A percentile compares a stretch with the other conserved stretches of the same genome.
Evolutionary conservation across 2,113 vertebrate genomes (phyloP).

Genomic region (Chinchilla lanigera): DNA sequence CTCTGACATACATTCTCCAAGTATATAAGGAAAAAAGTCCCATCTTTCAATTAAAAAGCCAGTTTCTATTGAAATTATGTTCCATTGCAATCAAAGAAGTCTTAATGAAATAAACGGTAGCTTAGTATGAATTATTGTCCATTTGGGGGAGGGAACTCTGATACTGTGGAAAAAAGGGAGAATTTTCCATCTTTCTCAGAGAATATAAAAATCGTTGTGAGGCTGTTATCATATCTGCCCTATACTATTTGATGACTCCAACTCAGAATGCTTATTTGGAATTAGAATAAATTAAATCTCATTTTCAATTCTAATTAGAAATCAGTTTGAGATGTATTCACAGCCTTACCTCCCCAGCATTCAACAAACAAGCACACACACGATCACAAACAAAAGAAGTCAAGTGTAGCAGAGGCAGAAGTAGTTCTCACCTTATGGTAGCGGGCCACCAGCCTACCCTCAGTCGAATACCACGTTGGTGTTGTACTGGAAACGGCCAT

Average conservation of each 20-base stretch:
- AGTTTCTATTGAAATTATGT: background rate
- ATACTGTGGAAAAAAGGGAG: background rate
- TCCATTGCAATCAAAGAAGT: background rate
- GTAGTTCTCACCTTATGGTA: slow-evolving; percentile 79
- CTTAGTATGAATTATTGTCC: background rate
- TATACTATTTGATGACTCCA: background rate
- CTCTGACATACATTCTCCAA: background rate
- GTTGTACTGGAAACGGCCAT: slow-evolving; percentile 79
- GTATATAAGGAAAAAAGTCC: background rate
- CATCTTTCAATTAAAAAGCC: background rate
- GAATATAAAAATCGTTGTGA: background rate
- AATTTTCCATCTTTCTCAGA: background rate
- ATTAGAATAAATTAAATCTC: background rate
- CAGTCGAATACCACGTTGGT: slow-evolving; percentile 79
- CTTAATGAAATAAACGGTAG: background rate
- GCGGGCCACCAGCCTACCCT: slow-evolving; percentile 78
- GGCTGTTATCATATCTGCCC: background rate
- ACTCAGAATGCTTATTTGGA: background rate
- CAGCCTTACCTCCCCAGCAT: background rate
- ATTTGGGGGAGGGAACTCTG: background rate
- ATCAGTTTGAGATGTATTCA: background rate
- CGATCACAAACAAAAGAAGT: background rate
- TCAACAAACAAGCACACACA: background rate
- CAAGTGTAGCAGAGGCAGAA: background rate
- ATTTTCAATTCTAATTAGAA: background rate